Percentiles rank a stretch among this genome's conserved stretches.
Evolutionary conservation across 2,888 invertebrate genomes (phyloP).

Genomic region (Siphlonurus alternatus): DNA sequence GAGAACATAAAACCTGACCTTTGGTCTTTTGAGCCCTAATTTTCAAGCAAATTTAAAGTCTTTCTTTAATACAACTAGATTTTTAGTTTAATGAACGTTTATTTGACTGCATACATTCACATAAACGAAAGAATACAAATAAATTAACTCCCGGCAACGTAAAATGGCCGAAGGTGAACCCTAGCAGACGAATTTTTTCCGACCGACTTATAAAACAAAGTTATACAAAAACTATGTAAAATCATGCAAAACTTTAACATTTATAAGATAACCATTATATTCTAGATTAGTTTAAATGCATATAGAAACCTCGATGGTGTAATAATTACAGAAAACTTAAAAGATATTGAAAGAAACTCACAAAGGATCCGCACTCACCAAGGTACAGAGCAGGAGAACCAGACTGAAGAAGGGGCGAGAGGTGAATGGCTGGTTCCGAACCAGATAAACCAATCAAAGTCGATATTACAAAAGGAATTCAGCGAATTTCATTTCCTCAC

Average conservation of each 20-base stretch:
- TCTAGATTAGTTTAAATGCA: not conserved
- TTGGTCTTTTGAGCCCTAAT: not conserved
- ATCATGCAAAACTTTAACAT: not conserved
- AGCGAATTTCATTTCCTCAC: not conserved
- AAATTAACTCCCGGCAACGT: not conserved
- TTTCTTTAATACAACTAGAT: no score
- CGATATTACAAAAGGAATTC: not conserved
- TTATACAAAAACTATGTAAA: not conserved
- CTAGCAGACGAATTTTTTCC: not conserved
- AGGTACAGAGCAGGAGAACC: constrained; percentile 40
- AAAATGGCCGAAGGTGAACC: not conserved
- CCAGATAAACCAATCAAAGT: not conserved
- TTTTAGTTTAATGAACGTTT: no score
- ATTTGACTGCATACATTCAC: no score
- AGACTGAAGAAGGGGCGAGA: not conserved
- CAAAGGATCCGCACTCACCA: constrained; percentile 42
- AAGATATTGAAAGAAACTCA: not conserved
- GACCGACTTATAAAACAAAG: not conserved
- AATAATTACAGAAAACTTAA: not conserved
- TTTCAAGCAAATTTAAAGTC: not conserved
- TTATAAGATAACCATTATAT: not conserved
- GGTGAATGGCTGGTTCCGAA: constrained; percentile 1
- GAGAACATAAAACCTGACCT: not conserved
- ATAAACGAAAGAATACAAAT: not conserved
- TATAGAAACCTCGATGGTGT: not conserved